A percentile compares a stretch with the other conserved stretches of the same genome.
phyloP scores from a whole-genome alignment of 2,113 vertebrate genomes.

The Polypterus bichir region DNA sequence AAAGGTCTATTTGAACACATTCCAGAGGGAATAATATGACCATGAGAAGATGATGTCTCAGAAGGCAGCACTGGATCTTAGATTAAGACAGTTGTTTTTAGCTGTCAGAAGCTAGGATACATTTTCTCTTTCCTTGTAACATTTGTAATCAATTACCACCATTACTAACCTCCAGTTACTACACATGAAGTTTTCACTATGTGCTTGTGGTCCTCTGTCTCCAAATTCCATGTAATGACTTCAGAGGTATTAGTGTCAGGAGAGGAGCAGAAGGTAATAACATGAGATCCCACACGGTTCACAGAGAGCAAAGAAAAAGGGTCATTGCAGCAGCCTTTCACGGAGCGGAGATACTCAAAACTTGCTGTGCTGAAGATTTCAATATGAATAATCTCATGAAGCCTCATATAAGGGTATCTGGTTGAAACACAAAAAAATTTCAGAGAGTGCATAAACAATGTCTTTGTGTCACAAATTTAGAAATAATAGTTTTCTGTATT shows the following conservation, averaged over 20 bases:
- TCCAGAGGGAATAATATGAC: too few species aligned
- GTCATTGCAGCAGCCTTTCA: constrained; percentile 41
- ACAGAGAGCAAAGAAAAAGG: constrained; percentile 35
- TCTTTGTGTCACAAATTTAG: too few species aligned
- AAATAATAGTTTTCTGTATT: too few species aligned
- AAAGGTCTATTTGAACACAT: too few species aligned
- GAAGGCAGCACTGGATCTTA: too few species aligned
- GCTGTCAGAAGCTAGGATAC: too few species aligned
- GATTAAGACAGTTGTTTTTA: too few species aligned
- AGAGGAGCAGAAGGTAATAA: constrained; percentile 32
- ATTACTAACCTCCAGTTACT: constrained; percentile 21
- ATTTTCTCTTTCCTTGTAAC: too few species aligned
- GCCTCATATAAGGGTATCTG: constrained; percentile 37
- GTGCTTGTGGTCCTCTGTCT: constrained; percentile 48
- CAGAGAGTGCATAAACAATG: too few species aligned
- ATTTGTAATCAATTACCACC: too few species aligned
- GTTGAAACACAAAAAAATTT: too few species aligned
- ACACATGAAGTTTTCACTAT: constrained; percentile 32
- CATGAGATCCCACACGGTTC: constrained; percentile 27
- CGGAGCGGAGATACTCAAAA: constrained; percentile 33
- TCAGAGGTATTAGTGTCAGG: constrained; percentile 28
- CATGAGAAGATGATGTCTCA: too few species aligned
- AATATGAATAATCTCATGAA: constrained; percentile 32
- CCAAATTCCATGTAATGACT: constrained; percentile 43
- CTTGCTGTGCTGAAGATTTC: constrained; percentile 32